Percentiles rank a stretch among this genome's conserved stretches.
Evolutionary conservation across 35 echinoderm and acorn worm species (phyloP).

Genomic region (Stichopus chloronotus): DNA sequence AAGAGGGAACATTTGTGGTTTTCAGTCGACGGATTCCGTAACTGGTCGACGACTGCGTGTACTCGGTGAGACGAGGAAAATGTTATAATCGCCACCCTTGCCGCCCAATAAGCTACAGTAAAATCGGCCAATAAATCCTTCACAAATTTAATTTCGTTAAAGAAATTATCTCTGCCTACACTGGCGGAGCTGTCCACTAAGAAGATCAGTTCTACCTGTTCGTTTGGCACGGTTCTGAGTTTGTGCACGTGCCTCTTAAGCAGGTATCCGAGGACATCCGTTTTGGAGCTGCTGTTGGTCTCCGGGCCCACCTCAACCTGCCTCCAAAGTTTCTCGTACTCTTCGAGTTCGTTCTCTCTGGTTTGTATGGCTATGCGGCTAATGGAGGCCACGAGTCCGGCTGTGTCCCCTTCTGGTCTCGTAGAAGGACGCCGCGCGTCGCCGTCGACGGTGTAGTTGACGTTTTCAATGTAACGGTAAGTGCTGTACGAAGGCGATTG

Average conservation of each 20-base stretch:
- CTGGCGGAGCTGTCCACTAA: conserved; percentile 93
- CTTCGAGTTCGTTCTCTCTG: not conserved
- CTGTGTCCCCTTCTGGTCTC: not conserved
- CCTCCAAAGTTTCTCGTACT: conserved; percentile 58
- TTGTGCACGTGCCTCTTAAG: conserved; percentile 83
- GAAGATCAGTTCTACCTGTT: conserved; percentile 88
- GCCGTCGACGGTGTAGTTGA: not conserved
- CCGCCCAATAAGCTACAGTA: conserved; percentile 75
- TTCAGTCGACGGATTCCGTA: conserved; percentile 49
- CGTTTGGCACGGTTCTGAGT: conserved; percentile 64
- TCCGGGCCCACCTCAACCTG: conserved; percentile 34
- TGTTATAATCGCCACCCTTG: conserved; percentile 80
- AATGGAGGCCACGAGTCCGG: not conserved
- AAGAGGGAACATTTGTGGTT: conserved; percentile 91
- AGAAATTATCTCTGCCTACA: conserved; percentile 90
- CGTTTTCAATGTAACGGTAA: not conserved
- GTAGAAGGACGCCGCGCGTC: not conserved
- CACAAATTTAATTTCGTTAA: conserved; percentile 98
- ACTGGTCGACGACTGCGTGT: conserved; percentile 70
- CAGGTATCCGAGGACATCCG: conserved; percentile 69
- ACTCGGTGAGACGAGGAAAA: conserved; percentile 84
- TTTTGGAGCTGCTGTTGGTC: conserved; percentile 57
- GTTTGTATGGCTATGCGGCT: not conserved
- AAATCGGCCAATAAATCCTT: conserved; percentile 88
- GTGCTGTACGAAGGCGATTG: not conserved